Evolutionary conservation across 2,797 vertebrate genomes (phyloP).

Genomic region (Hydrophis major): DNA sequence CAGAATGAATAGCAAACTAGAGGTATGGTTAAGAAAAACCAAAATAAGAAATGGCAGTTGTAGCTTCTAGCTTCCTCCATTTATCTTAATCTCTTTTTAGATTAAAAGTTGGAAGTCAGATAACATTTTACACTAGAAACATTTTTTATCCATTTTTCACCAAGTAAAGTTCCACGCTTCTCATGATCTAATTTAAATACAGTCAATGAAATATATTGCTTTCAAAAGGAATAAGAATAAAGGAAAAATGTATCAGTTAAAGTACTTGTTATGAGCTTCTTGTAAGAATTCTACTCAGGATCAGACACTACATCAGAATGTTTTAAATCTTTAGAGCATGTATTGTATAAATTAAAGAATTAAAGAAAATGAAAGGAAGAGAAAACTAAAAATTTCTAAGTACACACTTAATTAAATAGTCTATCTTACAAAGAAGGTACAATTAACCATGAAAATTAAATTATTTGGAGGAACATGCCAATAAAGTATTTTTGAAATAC

Average conservation of each 20-base stretch:
- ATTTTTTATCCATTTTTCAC: not conserved
- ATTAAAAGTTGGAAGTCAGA: not conserved
- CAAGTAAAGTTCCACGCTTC: not conserved
- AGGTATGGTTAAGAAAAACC: not conserved
- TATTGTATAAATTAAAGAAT: constrained; percentile 13
- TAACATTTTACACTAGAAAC: not conserved
- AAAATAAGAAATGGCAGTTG: not conserved
- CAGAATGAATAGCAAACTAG: not conserved
- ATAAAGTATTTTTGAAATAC: constrained; percentile 71
- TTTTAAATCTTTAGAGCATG: not conserved
- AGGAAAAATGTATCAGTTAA: not conserved
- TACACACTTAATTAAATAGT: constrained; percentile 41
- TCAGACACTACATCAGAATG: not conserved
- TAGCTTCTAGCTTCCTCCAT: not conserved
- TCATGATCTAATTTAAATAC: not conserved
- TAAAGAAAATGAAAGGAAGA: constrained; percentile 24
- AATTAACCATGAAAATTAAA: constrained; percentile 64
- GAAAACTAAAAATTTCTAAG: constrained; percentile 34
- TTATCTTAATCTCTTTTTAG: not conserved
- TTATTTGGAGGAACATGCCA: constrained; percentile 64
- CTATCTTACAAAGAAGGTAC: constrained; percentile 39
- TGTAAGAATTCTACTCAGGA: not conserved
- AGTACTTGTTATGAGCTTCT: not conserved
- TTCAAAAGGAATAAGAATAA: not conserved
- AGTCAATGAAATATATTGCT: not conserved